A percentile compares a stretch with the other conserved stretches of the same genome.
Conservation (phyloP, 2,797 vertebrate species). For the Nyctalus aviator region DNA sequence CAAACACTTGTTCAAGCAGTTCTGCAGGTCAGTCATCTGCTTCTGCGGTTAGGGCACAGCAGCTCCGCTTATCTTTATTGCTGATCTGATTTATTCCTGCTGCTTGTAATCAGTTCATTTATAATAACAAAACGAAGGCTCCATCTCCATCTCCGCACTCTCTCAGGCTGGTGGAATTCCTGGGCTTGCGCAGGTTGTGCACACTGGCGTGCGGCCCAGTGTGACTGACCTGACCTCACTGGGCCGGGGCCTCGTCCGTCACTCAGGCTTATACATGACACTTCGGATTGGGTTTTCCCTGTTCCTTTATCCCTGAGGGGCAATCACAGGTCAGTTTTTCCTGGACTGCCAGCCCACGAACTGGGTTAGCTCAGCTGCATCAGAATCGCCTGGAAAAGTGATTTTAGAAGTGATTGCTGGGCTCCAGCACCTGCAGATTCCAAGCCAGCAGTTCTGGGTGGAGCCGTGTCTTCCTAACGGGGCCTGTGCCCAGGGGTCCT, state of each 20-base stretch:
- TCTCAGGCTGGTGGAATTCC: constrained; percentile 73
- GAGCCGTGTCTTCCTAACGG: not conserved
- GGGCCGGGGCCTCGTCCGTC: not conserved
- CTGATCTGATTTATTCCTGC: constrained; percentile 82
- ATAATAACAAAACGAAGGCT: constrained; percentile 75
- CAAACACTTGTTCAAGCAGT: constrained; percentile 59
- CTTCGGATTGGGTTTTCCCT: not conserved
- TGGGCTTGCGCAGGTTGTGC: constrained; percentile 21
- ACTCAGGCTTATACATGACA: not conserved
- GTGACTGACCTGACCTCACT: not conserved
- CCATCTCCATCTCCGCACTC: constrained; percentile 71
- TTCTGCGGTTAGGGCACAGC: constrained; percentile 73
- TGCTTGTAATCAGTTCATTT: constrained; percentile 76
- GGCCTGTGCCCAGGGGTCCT: not conserved
- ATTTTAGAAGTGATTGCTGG: not conserved
- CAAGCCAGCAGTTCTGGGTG: not conserved
- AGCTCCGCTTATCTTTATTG: constrained; percentile 81
- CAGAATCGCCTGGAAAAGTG: constrained; percentile 24
- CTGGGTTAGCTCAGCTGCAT: not conserved
- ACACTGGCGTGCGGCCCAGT: not conserved
- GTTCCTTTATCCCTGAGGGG: not conserved
- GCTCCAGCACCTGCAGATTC: not conserved
- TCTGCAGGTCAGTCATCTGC: constrained; percentile 78
- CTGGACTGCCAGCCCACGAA: not conserved
- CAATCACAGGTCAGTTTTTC: not conserved